phyloP scores from a whole-genome alignment of 37 sponge, comb jelly and placozoan genomes.

The Aphrocallistes beatrix region DNA sequence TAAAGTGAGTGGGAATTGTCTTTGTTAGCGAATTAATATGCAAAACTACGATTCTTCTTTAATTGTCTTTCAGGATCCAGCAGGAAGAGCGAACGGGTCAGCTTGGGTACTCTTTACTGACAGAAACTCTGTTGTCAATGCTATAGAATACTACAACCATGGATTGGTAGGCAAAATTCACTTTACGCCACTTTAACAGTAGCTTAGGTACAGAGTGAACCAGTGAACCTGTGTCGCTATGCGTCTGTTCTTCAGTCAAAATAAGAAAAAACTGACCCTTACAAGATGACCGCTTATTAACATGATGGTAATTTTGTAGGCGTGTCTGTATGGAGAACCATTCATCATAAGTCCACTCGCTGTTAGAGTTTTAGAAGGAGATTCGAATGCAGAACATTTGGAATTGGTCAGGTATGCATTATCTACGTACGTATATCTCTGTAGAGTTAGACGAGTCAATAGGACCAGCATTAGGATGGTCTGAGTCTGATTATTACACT shows the following conservation, averaged over 20 bases:
- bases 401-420: background rate
- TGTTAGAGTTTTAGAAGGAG: background rate
- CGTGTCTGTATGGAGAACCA: background rate
- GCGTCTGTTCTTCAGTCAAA: no score
- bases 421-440: no score
- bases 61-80: conserved; percentile 12
- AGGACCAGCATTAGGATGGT: no score
- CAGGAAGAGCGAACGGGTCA: background rate
- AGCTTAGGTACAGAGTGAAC: no score
- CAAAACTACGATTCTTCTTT: no score
- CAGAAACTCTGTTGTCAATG: background rate
- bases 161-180: conserved; percentile 11
- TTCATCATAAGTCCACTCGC: background rate
- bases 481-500: no score
- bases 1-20: background rate
- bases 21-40: background rate
- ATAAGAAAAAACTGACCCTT: no score
- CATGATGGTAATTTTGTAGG: background rate
- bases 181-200: no score
- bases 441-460: no score
- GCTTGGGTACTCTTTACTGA: background rate
- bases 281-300: no score
- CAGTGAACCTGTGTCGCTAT: no score
- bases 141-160: background rate
- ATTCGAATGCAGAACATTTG: background rate